These are phyloP conservation scores for Rhinella marina DNA, from an alignment of 2,797 vertebrate genomes.

Conservation along the genomic window DNA sequence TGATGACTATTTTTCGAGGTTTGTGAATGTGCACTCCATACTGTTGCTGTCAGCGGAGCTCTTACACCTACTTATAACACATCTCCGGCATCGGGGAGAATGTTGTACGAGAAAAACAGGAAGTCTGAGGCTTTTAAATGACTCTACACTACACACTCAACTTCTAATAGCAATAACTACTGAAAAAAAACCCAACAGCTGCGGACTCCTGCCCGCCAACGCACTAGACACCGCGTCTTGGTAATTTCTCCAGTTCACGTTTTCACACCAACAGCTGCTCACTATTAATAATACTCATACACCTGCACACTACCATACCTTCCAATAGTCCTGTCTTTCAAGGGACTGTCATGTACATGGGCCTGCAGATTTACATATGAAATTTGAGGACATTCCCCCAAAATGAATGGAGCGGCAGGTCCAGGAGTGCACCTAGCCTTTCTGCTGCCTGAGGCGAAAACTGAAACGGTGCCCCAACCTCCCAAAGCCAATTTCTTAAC, in stretches of 20 bases:
- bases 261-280: background rate
- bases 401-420: too few relatives aligned
- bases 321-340: background rate
- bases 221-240: background rate
- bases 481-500: too few relatives aligned
- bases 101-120: slow-evolving; percentile 46
- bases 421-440: too few relatives aligned
- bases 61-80: background rate
- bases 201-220: background rate
- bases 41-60: background rate
- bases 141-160: background rate
- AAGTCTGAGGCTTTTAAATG: slow-evolving; percentile 35
- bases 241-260: background rate
- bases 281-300: background rate
- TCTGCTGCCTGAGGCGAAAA: too few relatives aligned
- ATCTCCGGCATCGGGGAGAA: slow-evolving; percentile 15
- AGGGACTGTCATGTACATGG: too few relatives aligned
- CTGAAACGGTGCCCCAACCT: too few relatives aligned
- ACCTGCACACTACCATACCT: background rate
- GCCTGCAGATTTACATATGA: too few relatives aligned
- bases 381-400: too few relatives aligned
- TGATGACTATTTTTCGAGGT: background rate
- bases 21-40: background rate
- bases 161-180: slow-evolving; percentile 3
- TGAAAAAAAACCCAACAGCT: slow-evolving; percentile 3